A percentile compares a stretch with the other conserved stretches of the same genome.
These are phyloP conservation scores for Phalanger gymnotis DNA, from an alignment of 2,797 vertebrate species.

Conservation along the genomic window DNA sequence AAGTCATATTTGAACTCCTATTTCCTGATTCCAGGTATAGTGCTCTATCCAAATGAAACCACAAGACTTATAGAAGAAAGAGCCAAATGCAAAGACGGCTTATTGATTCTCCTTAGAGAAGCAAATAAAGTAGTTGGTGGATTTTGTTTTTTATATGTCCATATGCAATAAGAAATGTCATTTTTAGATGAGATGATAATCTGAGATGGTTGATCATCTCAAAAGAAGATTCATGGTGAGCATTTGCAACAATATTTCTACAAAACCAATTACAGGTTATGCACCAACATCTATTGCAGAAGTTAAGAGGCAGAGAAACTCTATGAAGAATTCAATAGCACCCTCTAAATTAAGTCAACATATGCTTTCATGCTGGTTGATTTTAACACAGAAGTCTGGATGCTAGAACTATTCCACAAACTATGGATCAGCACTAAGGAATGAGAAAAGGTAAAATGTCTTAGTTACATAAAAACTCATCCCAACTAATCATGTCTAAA, in stretches of 20 bases:
- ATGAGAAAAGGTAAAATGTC: background rate
- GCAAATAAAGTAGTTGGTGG: background rate
- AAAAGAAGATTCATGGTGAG: background rate
- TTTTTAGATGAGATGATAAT: background rate
- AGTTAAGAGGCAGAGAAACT: background rate
- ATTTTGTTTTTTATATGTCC: background rate
- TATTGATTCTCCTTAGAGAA: background rate
- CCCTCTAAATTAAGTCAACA: background rate
- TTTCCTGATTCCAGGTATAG: background rate
- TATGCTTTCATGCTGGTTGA: background rate
- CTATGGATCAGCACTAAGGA: background rate
- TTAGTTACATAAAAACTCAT: background rate
- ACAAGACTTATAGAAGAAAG: background rate
- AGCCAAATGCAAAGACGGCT: background rate
- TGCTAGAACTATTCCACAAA: background rate
- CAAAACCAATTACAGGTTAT: background rate
- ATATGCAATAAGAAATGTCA: background rate
- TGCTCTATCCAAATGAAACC: background rate
- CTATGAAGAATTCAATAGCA: background rate
- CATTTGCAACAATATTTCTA: background rate
- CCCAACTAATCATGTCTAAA: background rate
- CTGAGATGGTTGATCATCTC: background rate
- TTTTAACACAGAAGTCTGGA: background rate
- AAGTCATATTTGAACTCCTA: background rate
- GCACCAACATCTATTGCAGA: background rate